Percentiles rank a stretch among this genome's conserved stretches.
These are phyloP conservation scores for Agriopis leucophaearia DNA, from an alignment of 2,888 invertebrate genomes.

Conservation along the genomic window DNA sequence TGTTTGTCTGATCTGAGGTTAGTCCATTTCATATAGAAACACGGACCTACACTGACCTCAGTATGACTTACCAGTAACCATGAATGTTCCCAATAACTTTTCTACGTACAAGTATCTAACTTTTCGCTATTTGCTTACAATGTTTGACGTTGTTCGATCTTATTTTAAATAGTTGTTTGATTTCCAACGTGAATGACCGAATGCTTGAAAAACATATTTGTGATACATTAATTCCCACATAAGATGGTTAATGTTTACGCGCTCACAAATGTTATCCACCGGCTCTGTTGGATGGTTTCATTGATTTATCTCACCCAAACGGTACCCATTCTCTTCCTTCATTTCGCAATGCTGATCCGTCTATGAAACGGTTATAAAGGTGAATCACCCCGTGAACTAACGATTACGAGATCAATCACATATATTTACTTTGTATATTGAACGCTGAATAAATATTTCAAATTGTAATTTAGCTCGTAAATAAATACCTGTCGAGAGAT, in stretches of 20 bases:
- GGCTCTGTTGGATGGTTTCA: constrained; percentile 64
- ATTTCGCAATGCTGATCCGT: constrained; percentile 68
- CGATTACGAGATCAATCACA: constrained; percentile 38
- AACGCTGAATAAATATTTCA: constrained; percentile 32
- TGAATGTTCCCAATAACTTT: not conserved
- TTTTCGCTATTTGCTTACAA: not conserved
- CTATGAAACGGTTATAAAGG: constrained; percentile 59
- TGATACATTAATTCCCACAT: constrained; percentile 22
- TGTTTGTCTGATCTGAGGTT: too few relatives aligned
- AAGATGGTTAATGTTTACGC: constrained; percentile 35
- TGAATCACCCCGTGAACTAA: constrained; percentile 53
- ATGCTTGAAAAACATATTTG: constrained; percentile 9
- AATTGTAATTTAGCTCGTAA: constrained; percentile 26
- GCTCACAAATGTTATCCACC: constrained; percentile 54
- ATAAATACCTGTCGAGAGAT: constrained; percentile 29
- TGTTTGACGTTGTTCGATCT: not conserved
- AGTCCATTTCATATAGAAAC: not conserved
- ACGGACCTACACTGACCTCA: too few relatives aligned
- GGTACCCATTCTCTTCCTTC: constrained; percentile 65
- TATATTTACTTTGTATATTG: constrained; percentile 33
- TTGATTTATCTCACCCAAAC: constrained; percentile 70
- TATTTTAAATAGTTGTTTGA: constrained; percentile 5
- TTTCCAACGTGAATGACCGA: constrained; percentile 11
- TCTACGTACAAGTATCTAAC: not conserved
- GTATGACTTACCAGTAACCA: too few relatives aligned